These are phyloP conservation scores for Mormyrus proboscirostris DNA, from an alignment of 2,797 vertebrate genomes.

Conservation along the genomic window DNA sequence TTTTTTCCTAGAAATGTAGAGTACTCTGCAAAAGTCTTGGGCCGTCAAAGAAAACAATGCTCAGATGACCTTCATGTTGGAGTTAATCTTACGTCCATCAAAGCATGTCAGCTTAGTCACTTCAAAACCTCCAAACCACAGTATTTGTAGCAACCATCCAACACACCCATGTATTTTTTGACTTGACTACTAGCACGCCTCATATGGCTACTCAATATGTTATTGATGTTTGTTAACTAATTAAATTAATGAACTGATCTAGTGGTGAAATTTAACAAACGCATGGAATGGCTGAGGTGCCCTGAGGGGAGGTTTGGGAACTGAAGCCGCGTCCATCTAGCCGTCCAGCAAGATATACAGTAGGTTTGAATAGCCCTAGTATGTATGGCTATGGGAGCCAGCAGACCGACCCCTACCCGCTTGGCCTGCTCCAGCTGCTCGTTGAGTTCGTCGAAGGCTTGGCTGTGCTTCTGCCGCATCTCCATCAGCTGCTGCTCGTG, in stretches of 20 bases:
- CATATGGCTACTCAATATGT: background rate
- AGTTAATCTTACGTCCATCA: too few relatives aligned
- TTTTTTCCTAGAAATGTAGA: too few relatives aligned
- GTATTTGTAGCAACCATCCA: background rate
- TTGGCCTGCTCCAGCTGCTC: conserved; percentile 95
- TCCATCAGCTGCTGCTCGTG: conserved; percentile 85
- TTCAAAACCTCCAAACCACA: background rate
- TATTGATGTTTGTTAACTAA: background rate
- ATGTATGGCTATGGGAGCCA: background rate
- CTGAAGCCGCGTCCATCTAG: background rate
- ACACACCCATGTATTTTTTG: background rate
- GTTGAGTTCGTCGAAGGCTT: conserved; percentile 87
- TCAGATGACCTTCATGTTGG: background rate
- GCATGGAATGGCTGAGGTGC: background rate
- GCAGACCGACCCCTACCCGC: conserved; percentile 59
- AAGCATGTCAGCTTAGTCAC: background rate
- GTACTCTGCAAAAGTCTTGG: too few relatives aligned
- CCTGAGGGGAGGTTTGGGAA: background rate
- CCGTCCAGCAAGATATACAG: background rate
- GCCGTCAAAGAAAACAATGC: background rate
- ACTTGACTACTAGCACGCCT: background rate
- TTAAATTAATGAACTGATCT: background rate
- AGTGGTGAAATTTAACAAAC: background rate
- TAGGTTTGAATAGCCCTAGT: background rate
- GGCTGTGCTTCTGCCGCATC: conserved; percentile 87